Conservation (phyloP, 2,113 vertebrate species). For the Trogon melanurus region DNA sequence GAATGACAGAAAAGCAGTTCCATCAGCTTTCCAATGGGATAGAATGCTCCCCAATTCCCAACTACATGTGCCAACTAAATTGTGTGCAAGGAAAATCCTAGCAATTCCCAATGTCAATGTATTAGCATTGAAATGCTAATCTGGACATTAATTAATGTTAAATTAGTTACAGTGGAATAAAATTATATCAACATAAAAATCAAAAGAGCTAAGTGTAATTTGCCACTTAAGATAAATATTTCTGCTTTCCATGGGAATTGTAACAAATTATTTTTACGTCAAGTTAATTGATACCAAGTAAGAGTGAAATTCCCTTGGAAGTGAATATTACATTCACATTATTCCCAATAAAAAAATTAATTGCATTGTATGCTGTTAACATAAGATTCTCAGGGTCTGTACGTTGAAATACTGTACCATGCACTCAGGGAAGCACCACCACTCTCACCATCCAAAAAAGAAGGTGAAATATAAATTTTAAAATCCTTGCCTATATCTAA, state of each 20-base stretch:
- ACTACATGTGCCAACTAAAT: background rate
- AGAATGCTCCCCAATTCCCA: background rate
- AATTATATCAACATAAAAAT: conserved; percentile 59
- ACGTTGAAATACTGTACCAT: background rate
- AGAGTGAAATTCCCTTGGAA: conserved; percentile 40
- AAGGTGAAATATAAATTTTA: background rate
- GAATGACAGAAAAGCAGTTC: background rate
- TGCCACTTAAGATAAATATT: conserved; percentile 59
- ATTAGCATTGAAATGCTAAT: conserved; percentile 61
- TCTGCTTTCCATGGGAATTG: conserved; percentile 35
- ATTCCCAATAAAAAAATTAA: background rate
- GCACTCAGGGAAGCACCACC: background rate
- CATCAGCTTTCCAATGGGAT: background rate
- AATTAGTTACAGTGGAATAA: conserved; percentile 57
- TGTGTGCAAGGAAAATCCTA: background rate
- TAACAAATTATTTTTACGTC: conserved; percentile 46
- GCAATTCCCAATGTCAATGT: conserved; percentile 35
- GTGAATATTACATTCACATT: background rate
- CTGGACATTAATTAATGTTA: conserved; percentile 53
- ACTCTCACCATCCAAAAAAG: background rate
- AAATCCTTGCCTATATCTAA: background rate
- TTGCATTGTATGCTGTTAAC: background rate
- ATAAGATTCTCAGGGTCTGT: background rate
- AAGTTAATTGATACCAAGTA: conserved; percentile 56
- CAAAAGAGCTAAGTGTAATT: conserved; percentile 24